Percentiles rank a stretch among this genome's conserved stretches.
Evolutionary conservation across 2,888 invertebrate species (phyloP).

Genomic region (Eubasilissa splendida): DNA sequence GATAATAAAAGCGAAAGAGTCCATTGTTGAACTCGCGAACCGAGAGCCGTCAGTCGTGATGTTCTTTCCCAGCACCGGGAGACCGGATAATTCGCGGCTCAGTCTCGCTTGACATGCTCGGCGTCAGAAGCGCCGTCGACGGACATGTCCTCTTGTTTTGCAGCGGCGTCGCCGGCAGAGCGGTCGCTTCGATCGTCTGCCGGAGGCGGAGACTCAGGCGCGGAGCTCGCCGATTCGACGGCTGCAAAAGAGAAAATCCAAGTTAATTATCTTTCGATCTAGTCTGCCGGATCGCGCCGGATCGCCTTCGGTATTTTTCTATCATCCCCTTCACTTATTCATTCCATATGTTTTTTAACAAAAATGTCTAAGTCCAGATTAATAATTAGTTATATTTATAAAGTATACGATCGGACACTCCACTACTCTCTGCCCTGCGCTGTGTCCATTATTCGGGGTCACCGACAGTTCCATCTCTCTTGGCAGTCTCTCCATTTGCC

Average conservation of each 20-base stretch:
- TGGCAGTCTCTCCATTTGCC: no score
- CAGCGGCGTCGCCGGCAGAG: no score
- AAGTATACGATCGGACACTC: no score
- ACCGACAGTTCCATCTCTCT: no score
- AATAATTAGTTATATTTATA: no score
- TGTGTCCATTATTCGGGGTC: no score
- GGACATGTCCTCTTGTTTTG: background rate
- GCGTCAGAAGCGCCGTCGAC: background rate
- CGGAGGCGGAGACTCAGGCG: constrained; percentile 3
- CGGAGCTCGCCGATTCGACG: background rate
- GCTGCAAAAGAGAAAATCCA: background rate
- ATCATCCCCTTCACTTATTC: background rate
- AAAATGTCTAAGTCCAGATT: no score
- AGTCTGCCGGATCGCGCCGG: background rate
- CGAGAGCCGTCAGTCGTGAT: background rate
- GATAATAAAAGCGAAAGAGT: no score
- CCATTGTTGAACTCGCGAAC: no score
- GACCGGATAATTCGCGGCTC: background rate
- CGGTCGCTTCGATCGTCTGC: background rate
- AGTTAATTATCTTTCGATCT: background rate
- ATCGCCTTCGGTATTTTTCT: background rate
- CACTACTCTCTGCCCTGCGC: no score
- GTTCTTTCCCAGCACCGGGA: background rate
- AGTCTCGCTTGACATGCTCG: background rate
- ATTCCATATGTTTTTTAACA: background rate